phyloP scores from a whole-genome alignment of 2,888 invertebrate species.

The Lagria hirta region DNA sequence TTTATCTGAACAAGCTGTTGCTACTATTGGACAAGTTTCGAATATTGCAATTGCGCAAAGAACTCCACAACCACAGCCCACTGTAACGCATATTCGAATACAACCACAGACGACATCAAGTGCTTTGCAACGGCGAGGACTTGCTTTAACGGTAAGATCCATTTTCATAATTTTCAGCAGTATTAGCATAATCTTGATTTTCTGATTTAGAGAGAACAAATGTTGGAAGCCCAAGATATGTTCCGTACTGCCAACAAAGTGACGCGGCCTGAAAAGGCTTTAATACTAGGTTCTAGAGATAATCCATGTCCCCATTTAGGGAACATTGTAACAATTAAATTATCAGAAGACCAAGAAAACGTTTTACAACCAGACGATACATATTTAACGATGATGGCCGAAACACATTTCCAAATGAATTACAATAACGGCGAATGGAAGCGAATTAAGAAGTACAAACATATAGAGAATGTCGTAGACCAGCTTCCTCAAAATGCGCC shows the following conservation, averaged over 20 bases:
- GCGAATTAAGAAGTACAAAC: constrained; percentile 84
- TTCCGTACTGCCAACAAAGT: constrained; percentile 95
- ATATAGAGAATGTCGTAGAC: constrained; percentile 61
- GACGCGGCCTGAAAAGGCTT: constrained; percentile 93
- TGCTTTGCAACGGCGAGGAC: constrained; percentile 63
- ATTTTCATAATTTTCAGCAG: too few relatives aligned
- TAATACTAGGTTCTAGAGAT: constrained; percentile 92
- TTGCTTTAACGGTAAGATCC: constrained; percentile 71
- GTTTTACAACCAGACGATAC: constrained; percentile 84
- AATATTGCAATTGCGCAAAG: constrained; percentile 48
- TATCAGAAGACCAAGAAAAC: constrained; percentile 89
- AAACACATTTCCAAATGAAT: constrained; percentile 98
- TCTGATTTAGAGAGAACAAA: constrained; percentile 96
- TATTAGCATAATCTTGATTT: too few relatives aligned
- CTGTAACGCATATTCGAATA: constrained; percentile 59
- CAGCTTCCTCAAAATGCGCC: constrained; percentile 48
- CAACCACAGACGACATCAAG: constrained; percentile 58
- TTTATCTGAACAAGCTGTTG: constrained; percentile 42
- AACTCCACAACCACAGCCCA: constrained; percentile 46
- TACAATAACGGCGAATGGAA: constrained; percentile 98
- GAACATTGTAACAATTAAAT: constrained; percentile 92
- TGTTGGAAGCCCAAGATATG: constrained; percentile 97
- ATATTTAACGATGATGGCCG: constrained; percentile 75
- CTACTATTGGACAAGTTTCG: constrained; percentile 28
- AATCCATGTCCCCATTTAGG: constrained; percentile 98